A percentile compares a stretch with the other conserved stretches of the same genome.
Conservation (phyloP, 2,113 vertebrate species). For the Etheostoma spectabile region DNA sequence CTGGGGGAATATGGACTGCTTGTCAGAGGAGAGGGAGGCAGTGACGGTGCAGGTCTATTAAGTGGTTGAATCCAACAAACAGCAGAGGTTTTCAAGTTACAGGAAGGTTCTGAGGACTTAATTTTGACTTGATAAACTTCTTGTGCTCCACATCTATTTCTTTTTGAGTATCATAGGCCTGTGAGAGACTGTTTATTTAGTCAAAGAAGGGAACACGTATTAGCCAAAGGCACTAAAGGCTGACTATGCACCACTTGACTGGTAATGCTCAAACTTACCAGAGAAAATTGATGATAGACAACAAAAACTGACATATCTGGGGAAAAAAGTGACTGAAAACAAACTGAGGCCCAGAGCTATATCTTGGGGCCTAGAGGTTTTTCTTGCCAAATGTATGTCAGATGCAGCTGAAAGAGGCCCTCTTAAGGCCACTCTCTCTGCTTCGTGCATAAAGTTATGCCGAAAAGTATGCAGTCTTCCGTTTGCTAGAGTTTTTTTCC, state of each 20-base stretch:
- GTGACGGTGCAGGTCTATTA: constrained; percentile 40
- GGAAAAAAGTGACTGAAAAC: not conserved
- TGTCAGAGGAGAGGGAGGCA: constrained; percentile 54
- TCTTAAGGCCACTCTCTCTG: constrained; percentile 48
- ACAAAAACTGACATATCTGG: constrained; percentile 26
- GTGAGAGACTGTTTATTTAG: not conserved
- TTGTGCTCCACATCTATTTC: not conserved
- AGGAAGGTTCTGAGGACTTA: not conserved
- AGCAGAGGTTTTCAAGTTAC: constrained; percentile 19
- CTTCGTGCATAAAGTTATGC: constrained; percentile 33
- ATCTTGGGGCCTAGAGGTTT: not conserved
- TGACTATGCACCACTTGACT: constrained; percentile 1
- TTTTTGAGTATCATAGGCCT: not conserved
- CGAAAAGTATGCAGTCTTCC: constrained; percentile 61
- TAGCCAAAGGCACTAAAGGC: not conserved
- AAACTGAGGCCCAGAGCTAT: not conserved
- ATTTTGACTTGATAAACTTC: constrained; percentile 1
- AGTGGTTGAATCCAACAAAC: constrained; percentile 27
- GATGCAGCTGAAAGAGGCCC: constrained; percentile 35
- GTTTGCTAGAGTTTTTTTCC: constrained; percentile 63
- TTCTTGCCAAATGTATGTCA: constrained; percentile 38
- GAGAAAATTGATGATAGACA: constrained; percentile 20
- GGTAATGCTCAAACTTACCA: not conserved
- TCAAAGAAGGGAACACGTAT: not conserved
- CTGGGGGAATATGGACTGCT: constrained; percentile 26